These are phyloP conservation scores for Ellobium chinense DNA, from an alignment of 2,888 invertebrate species.

Conservation along the genomic window DNA sequence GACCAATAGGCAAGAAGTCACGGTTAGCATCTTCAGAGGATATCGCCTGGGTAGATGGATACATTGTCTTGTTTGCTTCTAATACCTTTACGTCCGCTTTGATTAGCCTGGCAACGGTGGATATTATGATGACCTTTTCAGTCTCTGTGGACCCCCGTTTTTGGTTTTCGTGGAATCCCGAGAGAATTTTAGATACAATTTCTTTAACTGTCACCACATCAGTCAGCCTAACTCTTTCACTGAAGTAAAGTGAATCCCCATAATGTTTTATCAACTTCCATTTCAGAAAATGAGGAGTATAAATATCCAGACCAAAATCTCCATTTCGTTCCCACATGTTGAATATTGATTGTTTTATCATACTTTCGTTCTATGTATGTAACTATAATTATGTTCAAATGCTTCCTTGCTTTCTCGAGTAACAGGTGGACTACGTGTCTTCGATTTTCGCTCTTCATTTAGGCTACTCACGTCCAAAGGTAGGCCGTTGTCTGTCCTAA, in stretches of 20 bases:
- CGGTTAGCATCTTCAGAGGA: not conserved
- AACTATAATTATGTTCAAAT: not conserved
- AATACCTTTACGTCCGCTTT: no score
- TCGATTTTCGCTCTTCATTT: not conserved
- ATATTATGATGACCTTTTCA: not conserved
- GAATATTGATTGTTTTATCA: not conserved
- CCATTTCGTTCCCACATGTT: not conserved
- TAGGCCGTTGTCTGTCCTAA: not conserved
- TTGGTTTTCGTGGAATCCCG: not conserved
- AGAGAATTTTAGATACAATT: not conserved
- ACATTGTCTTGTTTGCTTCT: not conserved
- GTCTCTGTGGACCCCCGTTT: not conserved
- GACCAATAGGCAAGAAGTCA: not conserved
- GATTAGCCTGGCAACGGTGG: not conserved
- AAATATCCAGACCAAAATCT: not conserved
- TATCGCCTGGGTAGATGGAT: not conserved
- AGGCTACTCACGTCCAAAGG: not conserved
- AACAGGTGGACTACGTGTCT: not conserved
- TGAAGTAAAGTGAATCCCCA: not conserved
- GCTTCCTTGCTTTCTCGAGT: not conserved
- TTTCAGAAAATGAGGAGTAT: not conserved
- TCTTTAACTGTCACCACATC: not conserved
- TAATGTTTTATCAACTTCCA: not conserved
- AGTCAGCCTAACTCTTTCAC: not conserved
- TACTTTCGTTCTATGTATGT: not conserved